phyloP scores from a whole-genome alignment of 1,140 invertebrate species.

The Drosophila arizonae region DNA sequence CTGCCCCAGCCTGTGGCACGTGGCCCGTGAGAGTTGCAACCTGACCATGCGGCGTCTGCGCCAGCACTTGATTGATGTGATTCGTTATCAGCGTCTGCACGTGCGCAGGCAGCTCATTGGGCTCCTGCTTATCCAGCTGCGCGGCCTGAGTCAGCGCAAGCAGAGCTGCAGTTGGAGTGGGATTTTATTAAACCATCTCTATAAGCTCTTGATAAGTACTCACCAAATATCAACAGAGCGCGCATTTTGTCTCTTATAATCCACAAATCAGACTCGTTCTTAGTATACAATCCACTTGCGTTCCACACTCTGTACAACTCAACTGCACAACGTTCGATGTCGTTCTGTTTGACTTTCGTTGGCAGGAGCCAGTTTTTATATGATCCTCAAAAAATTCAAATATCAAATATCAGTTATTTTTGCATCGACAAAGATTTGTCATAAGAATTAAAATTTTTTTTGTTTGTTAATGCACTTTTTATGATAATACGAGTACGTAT shows the following conservation, averaged over 20 bases:
- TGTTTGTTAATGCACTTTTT: constrained; percentile 31
- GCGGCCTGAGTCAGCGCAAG: constrained; percentile 37
- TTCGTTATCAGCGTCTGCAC: constrained; percentile 67
- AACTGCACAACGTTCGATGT: constrained; percentile 12
- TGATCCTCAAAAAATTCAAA: constrained; percentile 6
- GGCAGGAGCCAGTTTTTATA: constrained; percentile 56
- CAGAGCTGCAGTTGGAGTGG: constrained; percentile 24
- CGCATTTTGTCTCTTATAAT: constrained; percentile 36
- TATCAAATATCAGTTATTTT: constrained; percentile 33
- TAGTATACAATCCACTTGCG: constrained; percentile 1
- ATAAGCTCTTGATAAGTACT: constrained; percentile 3
- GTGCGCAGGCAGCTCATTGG: constrained; percentile 52
- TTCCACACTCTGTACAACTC: constrained; percentile 5
- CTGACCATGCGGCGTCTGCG: constrained; percentile 36
- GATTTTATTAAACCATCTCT: not conserved
- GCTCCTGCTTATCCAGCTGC: constrained; percentile 41
- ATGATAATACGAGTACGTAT: constrained; percentile 29
- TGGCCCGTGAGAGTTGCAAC: constrained; percentile 49
- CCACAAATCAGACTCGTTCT: not conserved
- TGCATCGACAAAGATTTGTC: constrained; percentile 44
- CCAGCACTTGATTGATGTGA: constrained; percentile 70
- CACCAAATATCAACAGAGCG: constrained; percentile 49
- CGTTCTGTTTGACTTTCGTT: constrained; percentile 46
- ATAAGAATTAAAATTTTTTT: constrained; percentile 39
- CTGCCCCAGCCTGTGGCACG: constrained; percentile 39